Evolutionary conservation across 2,113 vertebrate genomes (phyloP).

Genomic region (Silurus glanis): DNA sequence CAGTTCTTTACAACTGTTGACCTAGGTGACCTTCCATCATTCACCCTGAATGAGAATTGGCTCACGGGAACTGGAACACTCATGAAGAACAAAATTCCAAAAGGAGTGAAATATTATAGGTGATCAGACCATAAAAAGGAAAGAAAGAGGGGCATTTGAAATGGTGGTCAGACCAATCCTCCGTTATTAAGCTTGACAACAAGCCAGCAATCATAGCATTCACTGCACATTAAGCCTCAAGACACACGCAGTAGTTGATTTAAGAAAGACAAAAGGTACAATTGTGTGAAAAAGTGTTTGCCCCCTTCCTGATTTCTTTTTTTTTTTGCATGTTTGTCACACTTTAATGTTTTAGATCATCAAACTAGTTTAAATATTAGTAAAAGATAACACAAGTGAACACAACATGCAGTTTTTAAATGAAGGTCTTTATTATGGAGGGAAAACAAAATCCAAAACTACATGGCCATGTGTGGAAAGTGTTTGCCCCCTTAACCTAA

Average conservation of each 20-base stretch:
- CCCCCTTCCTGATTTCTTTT: no score
- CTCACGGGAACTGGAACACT: constrained; percentile 18
- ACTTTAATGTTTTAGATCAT: no score
- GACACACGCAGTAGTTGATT: constrained; percentile 15
- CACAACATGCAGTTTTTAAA: no score
- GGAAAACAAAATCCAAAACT: no score
- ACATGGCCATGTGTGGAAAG: no score
- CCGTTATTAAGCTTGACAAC: constrained; percentile 30
- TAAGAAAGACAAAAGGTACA: neutral
- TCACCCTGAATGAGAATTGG: neutral
- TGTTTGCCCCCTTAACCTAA: no score
- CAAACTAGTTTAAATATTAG: no score
- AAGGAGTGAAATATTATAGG: constrained; percentile 18
- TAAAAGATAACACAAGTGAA: no score
- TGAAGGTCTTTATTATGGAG: no score
- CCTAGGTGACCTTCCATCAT: neutral
- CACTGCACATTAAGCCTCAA: constrained; percentile 15
- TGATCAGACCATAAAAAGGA: constrained; percentile 12
- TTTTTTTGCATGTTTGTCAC: no score
- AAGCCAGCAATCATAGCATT: constrained; percentile 31
- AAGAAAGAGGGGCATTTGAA: constrained; percentile 16
- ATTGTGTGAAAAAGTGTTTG: no score
- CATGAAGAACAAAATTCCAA: constrained; percentile 34
- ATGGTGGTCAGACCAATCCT: constrained; percentile 5
- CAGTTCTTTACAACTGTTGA: constrained; percentile 10